These are phyloP conservation scores for Cairina moschata DNA, from an alignment of 2,113 vertebrate genomes.

Conservation along the genomic window DNA sequence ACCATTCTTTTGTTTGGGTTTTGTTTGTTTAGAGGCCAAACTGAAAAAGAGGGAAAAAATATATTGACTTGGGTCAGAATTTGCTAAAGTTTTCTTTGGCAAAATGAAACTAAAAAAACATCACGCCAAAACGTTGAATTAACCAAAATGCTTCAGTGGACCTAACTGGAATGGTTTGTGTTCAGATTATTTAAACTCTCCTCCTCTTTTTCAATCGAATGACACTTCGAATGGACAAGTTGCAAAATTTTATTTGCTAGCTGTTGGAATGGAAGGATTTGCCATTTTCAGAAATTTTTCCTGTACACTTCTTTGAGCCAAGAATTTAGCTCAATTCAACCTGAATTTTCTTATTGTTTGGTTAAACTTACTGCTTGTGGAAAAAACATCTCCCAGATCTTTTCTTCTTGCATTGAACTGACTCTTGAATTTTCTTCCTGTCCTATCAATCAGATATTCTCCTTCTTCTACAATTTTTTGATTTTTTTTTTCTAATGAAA, in stretches of 20 bases:
- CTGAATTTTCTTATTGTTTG: background rate
- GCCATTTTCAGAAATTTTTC: background rate
- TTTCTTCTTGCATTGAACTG: background rate
- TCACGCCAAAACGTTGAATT: background rate
- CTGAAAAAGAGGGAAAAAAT: background rate
- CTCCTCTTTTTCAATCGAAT: background rate
- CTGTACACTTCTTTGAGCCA: background rate
- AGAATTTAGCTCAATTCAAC: background rate
- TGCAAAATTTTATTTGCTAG: background rate
- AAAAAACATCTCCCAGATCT: background rate
- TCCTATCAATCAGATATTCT: background rate
- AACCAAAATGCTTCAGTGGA: background rate
- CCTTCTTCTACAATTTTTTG: background rate
- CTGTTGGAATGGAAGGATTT: background rate
- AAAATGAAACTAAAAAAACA: background rate
- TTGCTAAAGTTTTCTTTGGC: constrained; percentile 17
- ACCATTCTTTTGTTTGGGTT: background rate
- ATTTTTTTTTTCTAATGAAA: background rate
- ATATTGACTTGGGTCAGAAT: background rate
- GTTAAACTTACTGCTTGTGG: background rate
- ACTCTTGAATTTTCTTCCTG: background rate
- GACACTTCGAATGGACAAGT: background rate
- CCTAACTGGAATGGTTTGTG: background rate
- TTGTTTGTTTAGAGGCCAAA: background rate
- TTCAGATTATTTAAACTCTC: background rate